Evolutionary conservation across 2,113 vertebrate genomes (phyloP), one percentile per base, ranked within the genome.

Genomic region (Carettochelys insculpta): DNA sequence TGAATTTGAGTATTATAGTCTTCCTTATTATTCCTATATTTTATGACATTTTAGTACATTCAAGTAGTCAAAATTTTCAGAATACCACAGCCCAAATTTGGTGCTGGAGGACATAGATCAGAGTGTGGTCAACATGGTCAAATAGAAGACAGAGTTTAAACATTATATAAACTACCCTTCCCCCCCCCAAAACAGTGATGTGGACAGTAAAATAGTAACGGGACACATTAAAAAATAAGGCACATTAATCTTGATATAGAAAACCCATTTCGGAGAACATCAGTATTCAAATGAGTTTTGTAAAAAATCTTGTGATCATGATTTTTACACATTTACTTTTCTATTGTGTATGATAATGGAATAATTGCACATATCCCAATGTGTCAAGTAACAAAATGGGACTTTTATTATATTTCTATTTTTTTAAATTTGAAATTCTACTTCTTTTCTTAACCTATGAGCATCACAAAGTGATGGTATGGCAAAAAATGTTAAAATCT

Each of bases 221-320:
- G 97, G 95, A 98, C 93, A 17, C 97, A 97, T 98, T 94, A 97
- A 98, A 98, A 98, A 98, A 98, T 98, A 98, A 98, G 98, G 98
- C 98, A 98, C 98, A 98, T 98, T 97, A 97, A 97, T 97, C 97
- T 98, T 96, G 96, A 98, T 98, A 97, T 98, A 98, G 96, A 98
- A 98, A 98, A 97, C 92, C 95, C 94, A 95, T 97, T 96, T 97
- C 89, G 92, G 94, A 94, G 96, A 97, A 97, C 93, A 97, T 85
- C 0, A 5, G 94, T 98, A 98, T 97, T 96, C 96, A 97, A 97
- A 97, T 98, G 95, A 97, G 95, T 96, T 97, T 95, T 91, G 96
- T 98, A 97, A 97, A 98, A 98, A 97, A 94, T 91, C 95, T 95
- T 93, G 96, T 96, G 89, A 91, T 97, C 65, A 86, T 86, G 94